A percentile compares a stretch with the other conserved stretches of the same genome.
Conservation (phyloP, 2,113 vertebrate species). For the Cardinalis cardinalis region DNA sequence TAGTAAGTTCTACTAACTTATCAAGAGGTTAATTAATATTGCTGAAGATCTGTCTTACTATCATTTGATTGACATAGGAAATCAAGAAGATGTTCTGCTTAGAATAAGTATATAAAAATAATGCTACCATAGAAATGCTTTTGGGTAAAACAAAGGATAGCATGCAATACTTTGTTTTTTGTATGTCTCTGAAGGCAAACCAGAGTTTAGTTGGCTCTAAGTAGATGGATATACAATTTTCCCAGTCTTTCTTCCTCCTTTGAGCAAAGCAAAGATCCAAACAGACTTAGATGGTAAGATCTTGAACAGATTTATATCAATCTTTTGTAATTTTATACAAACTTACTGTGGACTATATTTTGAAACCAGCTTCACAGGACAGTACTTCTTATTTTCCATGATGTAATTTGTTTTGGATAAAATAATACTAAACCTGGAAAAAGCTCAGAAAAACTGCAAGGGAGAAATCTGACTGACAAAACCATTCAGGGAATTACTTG, state of each 20-base stretch:
- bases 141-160: neutral
- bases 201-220: neutral
- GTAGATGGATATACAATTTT: neutral
- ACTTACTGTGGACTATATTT: slow-evolving; percentile 14
- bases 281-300: neutral
- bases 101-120: neutral
- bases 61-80: neutral
- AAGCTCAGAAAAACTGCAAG: neutral
- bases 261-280: neutral
- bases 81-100: neutral
- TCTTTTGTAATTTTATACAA: slow-evolving; percentile 8
- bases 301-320: neutral
- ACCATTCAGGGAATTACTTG: neutral
- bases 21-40: neutral
- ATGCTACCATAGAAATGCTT: neutral
- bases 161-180: neutral
- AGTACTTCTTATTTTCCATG: slow-evolving; percentile 43
- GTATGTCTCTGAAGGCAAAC: neutral
- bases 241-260: neutral
- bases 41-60: neutral
- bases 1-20: neutral
- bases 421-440: slow-evolving; percentile 39
- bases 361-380: slow-evolving; percentile 27
- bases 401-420: slow-evolving; percentile 43
- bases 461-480: slow-evolving; percentile 8